Evolutionary conservation across 2,888 invertebrate genomes (phyloP).

Genomic region (Plagodis dolabraria): DNA sequence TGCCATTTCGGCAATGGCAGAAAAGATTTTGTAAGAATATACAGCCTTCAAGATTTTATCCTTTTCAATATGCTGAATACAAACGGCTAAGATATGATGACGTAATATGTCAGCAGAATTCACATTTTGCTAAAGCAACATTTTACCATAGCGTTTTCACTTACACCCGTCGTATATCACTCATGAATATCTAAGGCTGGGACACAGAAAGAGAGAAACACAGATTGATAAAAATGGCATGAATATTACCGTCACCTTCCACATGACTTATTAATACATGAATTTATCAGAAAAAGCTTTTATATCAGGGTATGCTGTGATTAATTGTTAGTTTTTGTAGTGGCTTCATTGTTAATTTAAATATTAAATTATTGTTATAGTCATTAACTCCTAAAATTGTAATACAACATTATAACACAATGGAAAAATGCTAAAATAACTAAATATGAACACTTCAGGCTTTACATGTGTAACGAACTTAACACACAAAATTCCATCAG

Average conservation of each 20-base stretch:
- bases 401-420: background rate
- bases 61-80: too few relatives aligned
- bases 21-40: too few relatives aligned
- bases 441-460: background rate
- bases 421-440: background rate
- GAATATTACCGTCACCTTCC: background rate
- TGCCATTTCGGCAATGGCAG: too few relatives aligned
- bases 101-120: slow-evolving; percentile 10
- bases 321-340: too few relatives aligned
- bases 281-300: too few relatives aligned
- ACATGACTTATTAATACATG: too few relatives aligned
- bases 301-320: too few relatives aligned
- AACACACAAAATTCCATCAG: slow-evolving; percentile 28
- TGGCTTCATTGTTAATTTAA: too few relatives aligned
- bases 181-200: slow-evolving; percentile 23
- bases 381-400: background rate
- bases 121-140: slow-evolving; percentile 21
- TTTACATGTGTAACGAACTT: slow-evolving; percentile 4
- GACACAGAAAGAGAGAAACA: slow-evolving; percentile 2
- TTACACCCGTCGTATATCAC: slow-evolving; percentile 28
- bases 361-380: too few relatives aligned
- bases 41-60: too few relatives aligned
- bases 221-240: slow-evolving; percentile 2
- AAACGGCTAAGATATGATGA: background rate
- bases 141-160: slow-evolving; percentile 22